A percentile compares a stretch with the other conserved stretches of the same genome.
phyloP scores from a whole-genome alignment of 2,113 vertebrate species.

The Eidolon helvum region DNA sequence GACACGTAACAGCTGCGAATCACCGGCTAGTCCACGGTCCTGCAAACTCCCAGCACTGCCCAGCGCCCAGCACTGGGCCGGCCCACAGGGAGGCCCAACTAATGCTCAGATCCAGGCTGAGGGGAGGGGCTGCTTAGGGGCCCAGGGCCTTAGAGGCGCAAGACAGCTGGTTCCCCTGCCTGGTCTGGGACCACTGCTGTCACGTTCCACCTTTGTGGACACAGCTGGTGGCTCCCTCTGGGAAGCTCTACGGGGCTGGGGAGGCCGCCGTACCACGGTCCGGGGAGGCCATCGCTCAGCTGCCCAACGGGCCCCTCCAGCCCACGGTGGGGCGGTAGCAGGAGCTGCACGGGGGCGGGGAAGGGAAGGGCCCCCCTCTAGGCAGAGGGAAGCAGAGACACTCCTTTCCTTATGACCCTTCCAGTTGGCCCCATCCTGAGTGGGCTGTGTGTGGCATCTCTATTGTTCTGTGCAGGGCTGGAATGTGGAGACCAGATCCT shows the following conservation, averaged over 20 bases:
- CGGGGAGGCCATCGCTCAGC: not conserved
- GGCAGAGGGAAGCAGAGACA: not conserved
- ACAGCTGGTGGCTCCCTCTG: not conserved
- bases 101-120: not conserved
- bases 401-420: not conserved
- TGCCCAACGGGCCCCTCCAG: not conserved
- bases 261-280: accelerated
- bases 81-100: not conserved
- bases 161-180: not conserved
- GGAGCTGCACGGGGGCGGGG: not conserved
- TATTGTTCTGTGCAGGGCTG: constrained; percentile 58
- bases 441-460: constrained; percentile 60
- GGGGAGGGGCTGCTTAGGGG: not conserved
- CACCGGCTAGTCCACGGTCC: not conserved
- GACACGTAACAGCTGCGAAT: not conserved
- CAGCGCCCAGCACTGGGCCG: not conserved
- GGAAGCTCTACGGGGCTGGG: not conserved
- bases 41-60: not conserved
- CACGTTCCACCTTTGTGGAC: not conserved
- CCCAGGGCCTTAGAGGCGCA: not conserved
- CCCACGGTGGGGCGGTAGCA: not conserved
- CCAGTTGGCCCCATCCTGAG: constrained; percentile 21
- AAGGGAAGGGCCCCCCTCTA: not conserved
- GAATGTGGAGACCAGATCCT: constrained; percentile 67
- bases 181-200: not conserved